These are phyloP conservation scores for Phataginus tricuspis DNA, from an alignment of 2,797 vertebrate genomes.

Conservation along the genomic window DNA sequence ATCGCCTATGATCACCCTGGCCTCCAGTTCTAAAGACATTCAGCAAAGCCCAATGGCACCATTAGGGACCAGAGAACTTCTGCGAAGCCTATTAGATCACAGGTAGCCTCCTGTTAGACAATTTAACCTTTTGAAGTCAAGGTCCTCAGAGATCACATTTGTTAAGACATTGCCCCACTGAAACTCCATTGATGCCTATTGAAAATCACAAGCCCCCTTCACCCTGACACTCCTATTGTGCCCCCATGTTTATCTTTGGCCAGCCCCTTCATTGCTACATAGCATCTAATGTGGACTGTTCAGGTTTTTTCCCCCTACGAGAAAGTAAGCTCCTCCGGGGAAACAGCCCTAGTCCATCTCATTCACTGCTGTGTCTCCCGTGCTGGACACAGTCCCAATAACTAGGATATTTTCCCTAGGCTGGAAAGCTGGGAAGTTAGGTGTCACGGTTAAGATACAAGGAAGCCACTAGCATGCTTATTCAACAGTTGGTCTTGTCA, in stretches of 20 bases:
- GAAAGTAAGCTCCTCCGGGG: background rate
- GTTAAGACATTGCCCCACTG: background rate
- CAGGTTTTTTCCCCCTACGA: background rate
- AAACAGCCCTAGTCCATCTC: background rate
- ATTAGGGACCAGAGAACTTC: background rate
- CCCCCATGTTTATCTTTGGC: background rate
- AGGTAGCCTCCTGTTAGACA: background rate
- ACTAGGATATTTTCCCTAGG: background rate
- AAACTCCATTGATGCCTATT: background rate
- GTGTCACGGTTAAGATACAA: background rate
- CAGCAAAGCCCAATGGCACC: too few relatives aligned
- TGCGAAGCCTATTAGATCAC: background rate
- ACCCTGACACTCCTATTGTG: background rate
- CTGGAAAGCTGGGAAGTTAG: background rate
- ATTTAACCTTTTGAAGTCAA: background rate
- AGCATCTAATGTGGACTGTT: background rate
- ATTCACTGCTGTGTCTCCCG: background rate
- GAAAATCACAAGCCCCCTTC: background rate
- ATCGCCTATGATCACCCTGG: background rate
- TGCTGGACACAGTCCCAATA: background rate
- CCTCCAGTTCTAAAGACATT: accelerated
- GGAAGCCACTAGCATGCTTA: background rate
- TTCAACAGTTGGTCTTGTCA: background rate
- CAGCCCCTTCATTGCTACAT: background rate
- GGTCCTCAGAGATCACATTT: background rate